Conservation (phyloP, 2,797 vertebrate species). For the Pachyuromys duprasi region DNA sequence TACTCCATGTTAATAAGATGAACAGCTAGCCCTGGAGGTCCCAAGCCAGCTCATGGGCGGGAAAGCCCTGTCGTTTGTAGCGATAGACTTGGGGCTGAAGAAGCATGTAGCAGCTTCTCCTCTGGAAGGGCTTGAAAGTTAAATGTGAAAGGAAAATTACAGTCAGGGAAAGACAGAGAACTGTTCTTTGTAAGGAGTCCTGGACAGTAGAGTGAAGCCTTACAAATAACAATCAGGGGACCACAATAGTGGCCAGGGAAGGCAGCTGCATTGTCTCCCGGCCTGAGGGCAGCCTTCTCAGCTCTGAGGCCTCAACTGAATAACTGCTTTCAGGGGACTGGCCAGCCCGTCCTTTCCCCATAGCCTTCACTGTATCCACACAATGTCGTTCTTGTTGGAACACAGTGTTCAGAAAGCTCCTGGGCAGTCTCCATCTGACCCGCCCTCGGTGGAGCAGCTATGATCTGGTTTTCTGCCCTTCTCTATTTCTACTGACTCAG, state of each 20-base stretch:
- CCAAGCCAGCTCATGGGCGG: constrained; percentile 51
- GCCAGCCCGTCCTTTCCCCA: constrained; percentile 65
- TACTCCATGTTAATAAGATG: rapidly evolving
- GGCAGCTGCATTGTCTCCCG: constrained; percentile 68
- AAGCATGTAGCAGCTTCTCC: constrained; percentile 43
- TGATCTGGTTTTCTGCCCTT: constrained; percentile 47
- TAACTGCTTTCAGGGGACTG: constrained; percentile 73
- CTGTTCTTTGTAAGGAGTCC: constrained; percentile 35
- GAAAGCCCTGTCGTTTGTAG: constrained; percentile 45
- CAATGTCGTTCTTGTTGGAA: constrained; percentile 78
- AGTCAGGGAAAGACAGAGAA: constrained; percentile 55
- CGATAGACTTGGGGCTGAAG: constrained; percentile 54
- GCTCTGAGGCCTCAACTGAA: constrained; percentile 68
- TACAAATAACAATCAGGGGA: constrained; percentile 67
- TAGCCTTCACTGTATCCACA: constrained; percentile 36
- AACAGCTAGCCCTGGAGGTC: constrained; percentile 29
- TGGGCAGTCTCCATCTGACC: constrained; percentile 64
- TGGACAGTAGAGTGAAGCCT: constrained; percentile 50
- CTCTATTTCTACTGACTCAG: constrained; percentile 49
- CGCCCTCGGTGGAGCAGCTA: constrained; percentile 47
- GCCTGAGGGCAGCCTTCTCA: constrained; percentile 62
- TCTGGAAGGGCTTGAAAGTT: constrained; percentile 62
- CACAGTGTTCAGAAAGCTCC: constrained; percentile 46
- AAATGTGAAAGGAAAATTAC: constrained; percentile 71
- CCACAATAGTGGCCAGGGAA: constrained; percentile 69